A percentile compares a stretch with the other conserved stretches of the same genome.
phyloP scores from a whole-genome alignment of 92 coral and sea anemone genomes.

The Galaxea fascicularis region DNA sequence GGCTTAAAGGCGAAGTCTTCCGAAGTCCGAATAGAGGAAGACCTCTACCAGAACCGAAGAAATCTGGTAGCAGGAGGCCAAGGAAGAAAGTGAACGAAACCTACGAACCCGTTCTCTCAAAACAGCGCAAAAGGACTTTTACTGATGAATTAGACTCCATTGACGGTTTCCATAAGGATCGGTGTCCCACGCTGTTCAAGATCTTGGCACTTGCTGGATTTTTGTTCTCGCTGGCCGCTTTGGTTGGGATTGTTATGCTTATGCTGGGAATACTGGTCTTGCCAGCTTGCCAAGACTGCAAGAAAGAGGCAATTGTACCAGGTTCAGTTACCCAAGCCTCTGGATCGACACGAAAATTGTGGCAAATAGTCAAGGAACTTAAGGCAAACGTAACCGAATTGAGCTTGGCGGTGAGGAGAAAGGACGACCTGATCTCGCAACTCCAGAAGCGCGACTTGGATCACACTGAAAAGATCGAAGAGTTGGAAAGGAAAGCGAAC shows the following conservation, averaged over 20 bases:
- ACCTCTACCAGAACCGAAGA: constrained; percentile 32
- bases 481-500: constrained; percentile 48
- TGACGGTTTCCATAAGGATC: constrained; percentile 28
- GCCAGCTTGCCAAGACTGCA: constrained; percentile 59
- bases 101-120: constrained; percentile 62
- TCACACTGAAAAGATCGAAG: constrained; percentile 54
- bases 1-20: constrained; percentile 58
- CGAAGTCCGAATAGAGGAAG: constrained; percentile 43
- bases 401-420: constrained; percentile 32
- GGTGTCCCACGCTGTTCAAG: constrained; percentile 51
- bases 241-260: constrained; percentile 45
- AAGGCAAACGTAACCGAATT: constrained; percentile 61
- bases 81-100: constrained; percentile 80
- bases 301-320: constrained; percentile 38
- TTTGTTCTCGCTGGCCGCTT: constrained; percentile 52
- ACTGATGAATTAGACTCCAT: constrained; percentile 63
- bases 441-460: constrained; percentile 60
- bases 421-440: constrained; percentile 58
- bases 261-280: constrained; percentile 43
- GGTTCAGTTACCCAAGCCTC: constrained; percentile 29
- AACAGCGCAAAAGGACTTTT: constrained; percentile 53
- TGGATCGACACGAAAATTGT: constrained; percentile 37
- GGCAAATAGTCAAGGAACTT: constrained; percentile 52
- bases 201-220: constrained; percentile 37
- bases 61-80: constrained; percentile 57